Percentiles rank a stretch among this genome's conserved stretches.
Evolutionary conservation across 2,113 vertebrate species (phyloP).

Genomic region (Calidris pugnax): DNA sequence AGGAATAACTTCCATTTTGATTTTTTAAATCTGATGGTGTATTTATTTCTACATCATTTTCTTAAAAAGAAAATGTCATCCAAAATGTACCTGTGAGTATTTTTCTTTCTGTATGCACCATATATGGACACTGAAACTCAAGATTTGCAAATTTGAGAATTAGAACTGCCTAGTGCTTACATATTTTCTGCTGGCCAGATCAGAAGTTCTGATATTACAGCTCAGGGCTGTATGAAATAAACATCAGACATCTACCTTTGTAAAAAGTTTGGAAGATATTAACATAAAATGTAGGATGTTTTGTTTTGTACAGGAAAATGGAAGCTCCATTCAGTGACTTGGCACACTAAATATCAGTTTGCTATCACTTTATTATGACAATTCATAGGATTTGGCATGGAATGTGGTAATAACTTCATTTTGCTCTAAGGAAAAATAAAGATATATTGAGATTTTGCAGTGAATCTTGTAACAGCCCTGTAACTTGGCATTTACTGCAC

Average conservation of each 20-base stretch:
- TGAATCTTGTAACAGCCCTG: constrained; percentile 54
- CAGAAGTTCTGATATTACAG: not conserved
- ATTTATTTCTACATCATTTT: not conserved
- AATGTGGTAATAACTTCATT: constrained; percentile 69
- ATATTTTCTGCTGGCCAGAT: not conserved
- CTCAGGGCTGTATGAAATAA: not conserved
- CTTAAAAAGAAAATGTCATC: not conserved
- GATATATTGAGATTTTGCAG: constrained; percentile 29
- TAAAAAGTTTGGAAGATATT: not conserved
- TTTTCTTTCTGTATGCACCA: not conserved
- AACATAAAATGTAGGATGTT: not conserved
- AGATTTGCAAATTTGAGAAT: not conserved
- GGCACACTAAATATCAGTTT: constrained; percentile 7
- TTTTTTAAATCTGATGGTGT: not conserved
- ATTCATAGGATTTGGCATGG: constrained; percentile 27
- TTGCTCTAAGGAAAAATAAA: constrained; percentile 57
- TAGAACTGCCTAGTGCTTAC: not conserved
- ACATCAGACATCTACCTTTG: not conserved
- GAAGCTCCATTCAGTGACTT: not conserved
- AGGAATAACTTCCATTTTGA: not conserved
- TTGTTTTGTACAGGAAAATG: not conserved
- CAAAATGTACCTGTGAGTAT: not conserved
- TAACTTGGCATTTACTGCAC: constrained; percentile 60
- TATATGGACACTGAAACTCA: not conserved
- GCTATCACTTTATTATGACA: constrained; percentile 6